phyloP scores from a whole-genome alignment of 1,140 invertebrate genomes.

The Kradibia gibbosae region DNA sequence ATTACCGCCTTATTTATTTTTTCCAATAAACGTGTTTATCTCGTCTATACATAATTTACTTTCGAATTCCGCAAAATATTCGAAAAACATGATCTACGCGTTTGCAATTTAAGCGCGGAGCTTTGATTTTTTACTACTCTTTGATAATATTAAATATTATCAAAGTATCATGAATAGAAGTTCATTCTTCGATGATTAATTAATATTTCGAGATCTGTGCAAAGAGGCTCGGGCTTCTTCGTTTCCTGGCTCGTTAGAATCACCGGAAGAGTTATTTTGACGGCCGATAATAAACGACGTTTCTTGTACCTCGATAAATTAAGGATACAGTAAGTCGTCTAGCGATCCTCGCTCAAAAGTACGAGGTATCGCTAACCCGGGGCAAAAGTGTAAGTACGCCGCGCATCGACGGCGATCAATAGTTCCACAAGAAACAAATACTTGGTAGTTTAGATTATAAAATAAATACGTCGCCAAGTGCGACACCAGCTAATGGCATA shows the following conservation, averaged over 20 bases:
- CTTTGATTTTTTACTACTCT: neutral
- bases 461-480: slow-evolving; percentile 11
- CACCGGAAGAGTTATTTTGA: neutral
- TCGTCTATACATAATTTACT: neutral
- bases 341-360: neutral
- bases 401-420: neutral
- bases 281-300: neutral
- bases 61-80: slow-evolving; percentile 18
- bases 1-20: neutral
- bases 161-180: neutral
- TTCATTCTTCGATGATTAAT: neutral
- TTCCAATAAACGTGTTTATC: neutral
- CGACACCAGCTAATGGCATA: neutral
- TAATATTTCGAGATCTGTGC: neutral
- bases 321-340: neutral
- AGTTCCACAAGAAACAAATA: neutral
- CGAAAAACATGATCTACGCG: neutral
- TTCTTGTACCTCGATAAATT: neutral
- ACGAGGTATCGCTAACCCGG: neutral
- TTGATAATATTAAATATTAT: neutral
- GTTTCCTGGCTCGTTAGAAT: neutral
- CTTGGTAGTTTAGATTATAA: neutral
- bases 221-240: neutral
- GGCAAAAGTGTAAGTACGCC: neutral
- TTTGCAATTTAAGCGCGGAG: neutral